Base-by-base conservation (phyloP, 2,797 vertebrate genomes). In the Centropyge bicolor region DNA sequence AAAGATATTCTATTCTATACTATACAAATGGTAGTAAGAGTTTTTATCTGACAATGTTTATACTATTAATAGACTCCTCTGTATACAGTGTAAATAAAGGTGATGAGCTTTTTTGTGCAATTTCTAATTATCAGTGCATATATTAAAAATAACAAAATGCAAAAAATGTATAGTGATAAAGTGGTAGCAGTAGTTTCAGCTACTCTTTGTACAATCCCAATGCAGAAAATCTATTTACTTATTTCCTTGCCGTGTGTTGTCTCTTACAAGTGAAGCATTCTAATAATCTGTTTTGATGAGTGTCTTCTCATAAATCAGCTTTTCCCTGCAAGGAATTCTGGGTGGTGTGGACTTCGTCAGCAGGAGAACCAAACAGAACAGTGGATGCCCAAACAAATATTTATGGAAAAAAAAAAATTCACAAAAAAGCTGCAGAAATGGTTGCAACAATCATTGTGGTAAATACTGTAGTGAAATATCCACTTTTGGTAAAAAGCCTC, bases 281-380 rank as follows among this genome's bases (percentile, higher is more conserved):
- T 57, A 59, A 9, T 57, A 16, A 1, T 20, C 0, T 2, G 20
- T 43, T 10, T 11, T 41, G 11, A 49, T 31, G 48, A 20, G 35
- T 4, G 38, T 68, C 57, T 68, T 55, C 9, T 68, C 5, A 4
- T 59, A 24, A 4, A 17, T 36, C 9, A 56, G 22, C 1, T 3
- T 46, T 11, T 40, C 12, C 24, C 31, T 68, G 56, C 48, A 72
- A 38, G 49, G 35, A 5, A 12, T 12, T 49, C 19, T 40, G 56
- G 12, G 16, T 6, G 31, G 14, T 13, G 9, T 62, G 36, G 17
- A 24, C 22, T 80, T 19, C 35, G 70, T 80, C 57, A 7, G 31
- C 76, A 72, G 17, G 59, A 3, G 24, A 51, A 71, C 61, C 76
- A 71, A 20, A 65, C 76, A 59, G 59, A 66, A 78, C 36, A 2